Base-by-base conservation (phyloP, 2,888 invertebrate genomes). In the Cephus nigrinus region DNA sequence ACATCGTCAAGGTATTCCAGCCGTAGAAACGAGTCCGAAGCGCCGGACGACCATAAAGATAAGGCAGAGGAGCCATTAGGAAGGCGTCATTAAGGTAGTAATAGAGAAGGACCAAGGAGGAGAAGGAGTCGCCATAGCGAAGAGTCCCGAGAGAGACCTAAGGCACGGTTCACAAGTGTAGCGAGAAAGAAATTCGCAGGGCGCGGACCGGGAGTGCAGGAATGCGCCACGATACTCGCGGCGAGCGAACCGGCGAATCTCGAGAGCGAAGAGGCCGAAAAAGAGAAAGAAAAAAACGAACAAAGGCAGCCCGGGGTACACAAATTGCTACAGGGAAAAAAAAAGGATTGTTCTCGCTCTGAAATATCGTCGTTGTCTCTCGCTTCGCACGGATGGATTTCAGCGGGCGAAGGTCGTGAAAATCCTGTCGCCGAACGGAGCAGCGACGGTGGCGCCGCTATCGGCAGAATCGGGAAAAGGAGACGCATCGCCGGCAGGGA, bases 201-300 rank as follows among this genome's bases (percentile, higher is more conserved):
- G 55, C 23, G 55, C 55, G 23, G 23, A 55, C 23, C 9, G 23
- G 55, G 55, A 55, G 55, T 23, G 79, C 75, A 84, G 84, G 88
- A 88, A 88, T 88, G 87, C 84, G 82, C 82, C 76, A 77, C 82
- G 84, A 84, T 87, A 86, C 86, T 87, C 84, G 85, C 85, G 86
- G 83, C 79, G 83, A 80, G 78, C 77, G 71, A 71, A 30, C 79
- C n/a, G 74, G 79, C 78, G 81, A 81, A 84, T 83, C 82, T 80
- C 82, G 80, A 82, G 82, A 69, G 86, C 79, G 82, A 83, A 79
- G 76, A 76, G 40, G 55, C 55, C 76, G 77, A 68, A 68, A 68
- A 74, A 32, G 75, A 78, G 79, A 81, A 75, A 74, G 81, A 77
- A 75, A 77, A 76, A 77, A 76, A 73, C 72, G 79, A 78, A 80